These are phyloP conservation scores for Amorpha juglandis DNA, from an alignment of 2,888 invertebrate genomes.

Conservation along the genomic window DNA sequence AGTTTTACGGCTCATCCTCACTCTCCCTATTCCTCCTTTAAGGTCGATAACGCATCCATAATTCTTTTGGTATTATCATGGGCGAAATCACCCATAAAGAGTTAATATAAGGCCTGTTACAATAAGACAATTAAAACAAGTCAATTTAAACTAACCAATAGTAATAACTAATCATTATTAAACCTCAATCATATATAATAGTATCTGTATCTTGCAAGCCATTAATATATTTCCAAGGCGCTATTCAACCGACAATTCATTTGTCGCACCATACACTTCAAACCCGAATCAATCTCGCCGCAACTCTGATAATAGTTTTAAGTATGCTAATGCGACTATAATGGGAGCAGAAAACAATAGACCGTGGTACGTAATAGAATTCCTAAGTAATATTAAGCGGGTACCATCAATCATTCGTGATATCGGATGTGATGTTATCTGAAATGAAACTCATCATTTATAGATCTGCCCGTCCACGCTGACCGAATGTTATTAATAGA, in stretches of 20 bases:
- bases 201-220: background rate
- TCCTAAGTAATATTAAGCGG: conserved; percentile 70
- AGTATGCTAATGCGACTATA: conserved; percentile 76
- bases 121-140: too few species aligned
- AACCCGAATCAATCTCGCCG: background rate
- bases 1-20: too few species aligned
- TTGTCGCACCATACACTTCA: conserved; percentile 8
- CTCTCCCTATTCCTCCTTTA: too few species aligned
- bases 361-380: conserved; percentile 73
- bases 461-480: conserved; percentile 78
- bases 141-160: too few species aligned
- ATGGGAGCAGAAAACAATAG: conserved; percentile 75
- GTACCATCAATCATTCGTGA: conserved; percentile 77
- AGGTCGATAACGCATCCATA: too few species aligned
- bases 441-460: conserved; percentile 84
- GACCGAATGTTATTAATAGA: conserved; percentile 83
- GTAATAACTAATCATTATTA: too few species aligned
- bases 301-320: conserved; percentile 17
- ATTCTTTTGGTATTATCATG: too few species aligned
- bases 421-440: conserved; percentile 81
- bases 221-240: conserved; percentile 12
- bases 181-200: background rate
- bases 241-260: conserved; percentile 10
- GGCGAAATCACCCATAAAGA: too few species aligned
- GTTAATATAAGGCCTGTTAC: too few species aligned